Conservation (phyloP, 2,113 vertebrate species). For the Rhagologus leucostigma region DNA sequence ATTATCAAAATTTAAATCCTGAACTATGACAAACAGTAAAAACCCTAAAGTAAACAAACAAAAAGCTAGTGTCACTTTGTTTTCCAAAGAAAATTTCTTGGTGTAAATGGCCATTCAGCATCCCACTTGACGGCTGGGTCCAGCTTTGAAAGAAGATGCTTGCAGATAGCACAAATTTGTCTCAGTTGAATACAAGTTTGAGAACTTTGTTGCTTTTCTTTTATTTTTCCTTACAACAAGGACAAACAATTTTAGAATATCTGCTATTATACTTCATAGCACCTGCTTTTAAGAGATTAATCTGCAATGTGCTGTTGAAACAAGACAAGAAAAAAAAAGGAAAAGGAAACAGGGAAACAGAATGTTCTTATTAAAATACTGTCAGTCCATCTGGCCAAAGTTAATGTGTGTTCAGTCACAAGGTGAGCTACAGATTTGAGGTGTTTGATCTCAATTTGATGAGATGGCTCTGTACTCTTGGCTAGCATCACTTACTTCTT, state of each 20-base stretch:
- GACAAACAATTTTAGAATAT: background rate
- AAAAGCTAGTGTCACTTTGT: background rate
- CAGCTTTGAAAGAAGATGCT: background rate
- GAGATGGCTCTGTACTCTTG: background rate
- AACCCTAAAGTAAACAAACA: background rate
- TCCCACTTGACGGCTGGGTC: background rate
- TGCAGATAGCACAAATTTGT: background rate
- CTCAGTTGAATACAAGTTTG: background rate
- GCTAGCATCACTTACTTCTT: background rate
- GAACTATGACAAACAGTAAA: background rate
- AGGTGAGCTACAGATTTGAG: background rate
- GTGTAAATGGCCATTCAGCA: background rate
- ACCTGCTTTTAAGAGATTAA: background rate
- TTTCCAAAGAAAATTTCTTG: background rate
- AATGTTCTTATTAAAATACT: background rate
- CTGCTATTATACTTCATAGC: background rate
- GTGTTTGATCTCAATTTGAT: background rate
- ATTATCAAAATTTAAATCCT: background rate
- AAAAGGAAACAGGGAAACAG: background rate
- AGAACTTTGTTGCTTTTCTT: rapidly evolving
- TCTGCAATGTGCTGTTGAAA: background rate
- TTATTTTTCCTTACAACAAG: background rate
- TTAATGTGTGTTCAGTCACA: background rate
- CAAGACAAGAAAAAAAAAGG: background rate
- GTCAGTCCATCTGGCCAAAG: background rate